Conservation (phyloP, 2,797 vertebrate species). For the Pitangus sulphuratus region DNA sequence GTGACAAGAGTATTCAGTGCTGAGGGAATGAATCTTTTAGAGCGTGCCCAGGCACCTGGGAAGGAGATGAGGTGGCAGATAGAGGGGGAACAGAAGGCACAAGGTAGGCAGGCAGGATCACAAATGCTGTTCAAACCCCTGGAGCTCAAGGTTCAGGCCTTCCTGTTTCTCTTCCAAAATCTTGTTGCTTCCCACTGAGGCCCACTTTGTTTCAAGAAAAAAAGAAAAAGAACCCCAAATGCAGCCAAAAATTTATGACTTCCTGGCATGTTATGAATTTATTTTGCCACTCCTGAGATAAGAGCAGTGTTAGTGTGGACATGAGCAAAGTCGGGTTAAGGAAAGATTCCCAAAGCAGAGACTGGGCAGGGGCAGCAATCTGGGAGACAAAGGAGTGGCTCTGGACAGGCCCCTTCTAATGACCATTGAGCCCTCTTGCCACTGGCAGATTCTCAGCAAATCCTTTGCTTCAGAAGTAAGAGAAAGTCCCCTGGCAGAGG, state of each 20-base stretch:
- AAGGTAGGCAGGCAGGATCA: neutral
- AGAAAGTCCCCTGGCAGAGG: neutral
- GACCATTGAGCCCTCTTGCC: rapidly evolving
- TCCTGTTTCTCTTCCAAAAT: neutral
- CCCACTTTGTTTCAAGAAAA: neutral
- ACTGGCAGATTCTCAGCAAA: neutral
- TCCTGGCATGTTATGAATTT: neutral
- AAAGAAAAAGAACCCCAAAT: neutral
- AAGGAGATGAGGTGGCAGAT: neutral
- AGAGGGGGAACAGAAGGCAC: rapidly evolving
- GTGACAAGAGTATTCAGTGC: neutral
- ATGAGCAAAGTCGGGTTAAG: neutral
- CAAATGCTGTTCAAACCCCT: rapidly evolving
- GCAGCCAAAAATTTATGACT: neutral
- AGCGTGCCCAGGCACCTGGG: rapidly evolving
- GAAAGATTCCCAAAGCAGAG: neutral
- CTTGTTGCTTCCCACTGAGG: neutral
- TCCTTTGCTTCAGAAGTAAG: neutral
- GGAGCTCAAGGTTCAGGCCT: neutral
- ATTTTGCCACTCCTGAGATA: neutral
- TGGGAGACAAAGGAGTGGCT: rapidly evolving
- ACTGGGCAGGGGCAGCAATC: neutral
- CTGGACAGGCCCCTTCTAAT: neutral
- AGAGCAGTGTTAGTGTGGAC: neutral
- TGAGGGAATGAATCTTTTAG: neutral